A percentile compares a stretch with the other conserved stretches of the same genome.
Conservation (phyloP, 2,113 vertebrate genomes). For the Tautogolabrus adspersus region DNA sequence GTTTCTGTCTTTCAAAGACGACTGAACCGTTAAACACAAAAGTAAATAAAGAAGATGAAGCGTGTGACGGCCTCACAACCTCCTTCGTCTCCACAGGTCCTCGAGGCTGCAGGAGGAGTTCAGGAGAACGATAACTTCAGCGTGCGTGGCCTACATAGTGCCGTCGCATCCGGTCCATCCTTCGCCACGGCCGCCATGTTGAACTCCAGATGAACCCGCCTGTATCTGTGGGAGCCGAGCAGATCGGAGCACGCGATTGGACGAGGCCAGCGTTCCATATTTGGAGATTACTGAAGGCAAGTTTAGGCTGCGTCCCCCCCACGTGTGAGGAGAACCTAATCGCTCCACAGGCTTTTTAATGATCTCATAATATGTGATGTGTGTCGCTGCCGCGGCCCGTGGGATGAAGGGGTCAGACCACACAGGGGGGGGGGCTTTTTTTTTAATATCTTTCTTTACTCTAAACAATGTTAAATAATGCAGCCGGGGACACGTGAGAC, state of each 20-base stretch:
- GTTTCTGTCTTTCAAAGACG: too few species aligned
- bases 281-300: constrained; percentile 59
- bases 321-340: constrained; percentile 51
- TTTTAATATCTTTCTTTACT: neutral
- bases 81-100: constrained; percentile 7
- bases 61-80: neutral
- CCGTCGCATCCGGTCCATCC: constrained; percentile 13
- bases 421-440: neutral
- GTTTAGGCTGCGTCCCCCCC: constrained; percentile 37
- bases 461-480: constrained; percentile 5
- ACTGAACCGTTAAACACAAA: neutral
- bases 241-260: constrained; percentile 58
- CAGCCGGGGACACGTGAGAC: neutral
- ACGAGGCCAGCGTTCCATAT: constrained; percentile 45
- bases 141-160: neutral
- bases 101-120: neutral
- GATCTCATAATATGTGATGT: constrained; percentile 45
- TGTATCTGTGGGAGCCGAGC: constrained; percentile 66
- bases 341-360: constrained; percentile 60
- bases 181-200: constrained; percentile 62
- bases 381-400: neutral
- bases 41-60: neutral
- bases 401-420: neutral
- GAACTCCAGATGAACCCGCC: constrained; percentile 73
- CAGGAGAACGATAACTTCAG: neutral